Percentiles rank a stretch among this genome's conserved stretches.
Evolutionary conservation across 2,888 invertebrate species (phyloP).

Genomic region (Branchinecta sandiegonensis): DNA sequence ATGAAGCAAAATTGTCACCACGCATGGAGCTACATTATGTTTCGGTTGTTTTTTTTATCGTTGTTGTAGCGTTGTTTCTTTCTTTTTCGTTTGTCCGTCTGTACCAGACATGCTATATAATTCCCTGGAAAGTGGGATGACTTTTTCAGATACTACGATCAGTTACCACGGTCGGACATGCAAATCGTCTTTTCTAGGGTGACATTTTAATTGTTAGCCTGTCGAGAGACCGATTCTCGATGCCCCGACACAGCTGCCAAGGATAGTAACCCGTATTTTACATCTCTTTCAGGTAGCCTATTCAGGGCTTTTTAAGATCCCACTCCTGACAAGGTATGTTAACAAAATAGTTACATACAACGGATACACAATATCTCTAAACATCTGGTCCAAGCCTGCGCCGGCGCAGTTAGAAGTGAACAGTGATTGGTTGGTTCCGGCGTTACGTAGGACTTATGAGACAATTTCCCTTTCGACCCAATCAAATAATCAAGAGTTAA

Average conservation of each 20-base stretch:
- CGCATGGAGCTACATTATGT: too few relatives aligned
- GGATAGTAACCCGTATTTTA: neutral
- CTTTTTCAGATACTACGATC: too few relatives aligned
- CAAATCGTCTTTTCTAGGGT: too few relatives aligned
- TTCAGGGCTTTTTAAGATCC: conserved; percentile 16
- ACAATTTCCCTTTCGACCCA: conserved; percentile 16
- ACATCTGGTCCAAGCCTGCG: conserved; percentile 10
- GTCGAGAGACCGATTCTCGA: too few relatives aligned
- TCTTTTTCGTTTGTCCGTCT: too few relatives aligned
- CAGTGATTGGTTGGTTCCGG: conserved; percentile 10
- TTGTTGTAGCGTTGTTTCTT: too few relatives aligned
- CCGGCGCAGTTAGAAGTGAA: neutral
- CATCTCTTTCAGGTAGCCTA: conserved; percentile 13
- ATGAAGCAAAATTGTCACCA: too few relatives aligned
- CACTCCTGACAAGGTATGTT: conserved; percentile 13
- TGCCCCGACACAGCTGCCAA: neutral
- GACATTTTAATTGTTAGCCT: too few relatives aligned
- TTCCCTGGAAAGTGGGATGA: too few relatives aligned
- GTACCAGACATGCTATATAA: too few relatives aligned
- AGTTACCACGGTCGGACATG: too few relatives aligned
- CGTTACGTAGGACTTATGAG: conserved; percentile 11
- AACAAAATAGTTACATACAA: conserved; percentile 14
- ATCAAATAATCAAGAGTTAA: conserved; percentile 16
- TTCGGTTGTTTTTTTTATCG: too few relatives aligned
- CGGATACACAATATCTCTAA: conserved; percentile 2